These are phyloP conservation scores for Sesia bembeciformis DNA, from an alignment of 2,888 invertebrate genomes.

Conservation along the genomic window DNA sequence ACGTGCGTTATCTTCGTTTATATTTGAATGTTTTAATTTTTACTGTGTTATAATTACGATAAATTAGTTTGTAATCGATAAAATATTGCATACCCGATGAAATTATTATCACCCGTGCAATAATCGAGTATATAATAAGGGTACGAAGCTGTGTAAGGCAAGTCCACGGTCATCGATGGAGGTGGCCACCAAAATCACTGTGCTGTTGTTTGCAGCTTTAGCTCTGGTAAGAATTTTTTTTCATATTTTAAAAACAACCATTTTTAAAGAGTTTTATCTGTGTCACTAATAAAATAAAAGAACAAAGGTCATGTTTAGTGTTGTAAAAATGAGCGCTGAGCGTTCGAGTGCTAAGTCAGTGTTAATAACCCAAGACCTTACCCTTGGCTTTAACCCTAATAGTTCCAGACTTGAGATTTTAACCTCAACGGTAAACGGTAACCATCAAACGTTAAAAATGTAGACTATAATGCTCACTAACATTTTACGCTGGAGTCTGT, in stretches of 20 bases:
- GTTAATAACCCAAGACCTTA: too few species aligned
- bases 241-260: slow-evolving; percentile 11
- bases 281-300: too few species aligned
- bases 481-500: too few species aligned
- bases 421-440: too few species aligned
- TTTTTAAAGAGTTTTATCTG: slow-evolving; percentile 1
- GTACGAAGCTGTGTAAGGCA: not conserved
- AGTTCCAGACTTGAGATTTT: too few species aligned
- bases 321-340: too few species aligned
- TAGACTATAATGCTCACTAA: too few species aligned
- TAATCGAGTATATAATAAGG: slow-evolving; percentile 38
- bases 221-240: slow-evolving; percentile 27
- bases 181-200: slow-evolving; percentile 28
- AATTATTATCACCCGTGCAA: slow-evolving; percentile 17
- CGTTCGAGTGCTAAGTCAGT: too few species aligned
- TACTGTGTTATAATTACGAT: not conserved
- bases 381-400: too few species aligned
- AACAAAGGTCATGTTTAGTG: too few species aligned
- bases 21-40: not conserved
- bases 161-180: slow-evolving; percentile 23
- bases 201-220: slow-evolving; percentile 13
- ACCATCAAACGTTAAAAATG: too few species aligned
- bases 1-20: not conserved
- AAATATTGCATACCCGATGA: not conserved
- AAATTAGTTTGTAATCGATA: not conserved